Evolutionary conservation across 1,140 invertebrate species (phyloP).

Genomic region (Lutraria rhynchaena): DNA sequence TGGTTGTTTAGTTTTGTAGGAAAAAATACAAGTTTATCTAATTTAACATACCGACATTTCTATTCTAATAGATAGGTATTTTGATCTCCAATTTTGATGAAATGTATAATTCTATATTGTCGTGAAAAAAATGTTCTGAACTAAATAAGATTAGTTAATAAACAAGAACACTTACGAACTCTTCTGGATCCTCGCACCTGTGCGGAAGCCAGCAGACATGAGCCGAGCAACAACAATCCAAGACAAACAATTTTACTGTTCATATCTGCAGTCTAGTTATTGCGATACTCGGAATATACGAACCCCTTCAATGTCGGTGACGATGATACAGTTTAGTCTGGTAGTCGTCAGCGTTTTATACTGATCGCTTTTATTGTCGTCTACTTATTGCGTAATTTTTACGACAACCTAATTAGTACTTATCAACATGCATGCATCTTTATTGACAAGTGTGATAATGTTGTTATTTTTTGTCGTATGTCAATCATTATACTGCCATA

Average conservation of each 20-base stretch:
- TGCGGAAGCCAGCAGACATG: conserved; percentile 16
- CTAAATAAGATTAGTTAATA: background rate
- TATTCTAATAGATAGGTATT: no score
- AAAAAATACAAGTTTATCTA: no score
- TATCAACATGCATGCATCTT: no score
- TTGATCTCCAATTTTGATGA: no score
- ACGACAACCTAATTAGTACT: no score
- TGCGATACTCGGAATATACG: background rate
- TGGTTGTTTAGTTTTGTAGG: no score
- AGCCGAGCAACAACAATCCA: conserved; percentile 16
- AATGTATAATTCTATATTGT: no score
- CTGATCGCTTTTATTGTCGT: background rate
- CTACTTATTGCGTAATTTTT: conserved; percentile 14
- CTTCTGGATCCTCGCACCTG: background rate
- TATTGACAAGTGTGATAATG: no score
- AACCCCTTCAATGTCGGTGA: background rate
- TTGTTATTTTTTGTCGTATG: no score
- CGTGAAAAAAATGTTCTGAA: background rate
- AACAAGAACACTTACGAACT: conserved; percentile 15
- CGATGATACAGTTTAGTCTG: background rate
- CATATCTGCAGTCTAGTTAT: conserved; percentile 18
- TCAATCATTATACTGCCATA: no score
- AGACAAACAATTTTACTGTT: conserved; percentile 19
- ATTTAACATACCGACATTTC: no score
- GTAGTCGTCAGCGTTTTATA: conserved; percentile 17